Evolutionary conservation across 2,797 vertebrate species (phyloP), one percentile per base, ranked within the genome.

Genomic region (Lagocephalus sceleratus): DNA sequence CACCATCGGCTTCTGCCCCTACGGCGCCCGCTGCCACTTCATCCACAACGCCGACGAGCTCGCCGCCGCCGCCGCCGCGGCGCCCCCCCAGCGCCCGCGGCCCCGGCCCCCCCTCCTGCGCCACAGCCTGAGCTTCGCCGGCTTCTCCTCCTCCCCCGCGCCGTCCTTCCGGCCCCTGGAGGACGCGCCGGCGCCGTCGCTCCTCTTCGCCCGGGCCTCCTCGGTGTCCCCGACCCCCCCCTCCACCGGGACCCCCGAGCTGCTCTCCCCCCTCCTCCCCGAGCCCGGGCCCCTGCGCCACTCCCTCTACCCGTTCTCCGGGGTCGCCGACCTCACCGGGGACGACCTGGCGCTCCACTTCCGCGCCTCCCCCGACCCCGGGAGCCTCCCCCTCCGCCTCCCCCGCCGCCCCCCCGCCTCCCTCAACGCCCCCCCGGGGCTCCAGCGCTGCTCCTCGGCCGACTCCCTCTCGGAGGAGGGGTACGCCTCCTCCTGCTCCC

Each of bases 401-500:
- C 63, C 67, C 19, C 73, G 53, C 57, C 71, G 51, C 62, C 50
- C 41, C 51, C 72, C 66, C 0, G 54, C 40, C 23, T 43, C 73
- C 20, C 63, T 85, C 17, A 74, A 22, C 0, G 42, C 79, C 43
- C 82, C 87, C 3, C 64, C 84, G 0, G 50, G 72, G 40, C 75
- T 91, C 5, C 82, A 86, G 79, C 87, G 91, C 45, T 93, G 87
- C 78, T 83, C 90, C n/a, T 94, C 92, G 0, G 88, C 91, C 0
- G 92, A 94, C 68, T 93, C 92, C 17, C 88, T 94, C 47, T 92
- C 91, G 0, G 93, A 89, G 53, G 93, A 95, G 1, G 90, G 90
- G 45, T 93, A 92, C 75, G 90, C 91, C 21, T 94, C 92, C 19
- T 92, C 88, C 40, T 91, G 91, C 63, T 93, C 92, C 68, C 88